Base-by-base conservation (phyloP, 2,113 vertebrate genomes). In the Chauna torquata region DNA sequence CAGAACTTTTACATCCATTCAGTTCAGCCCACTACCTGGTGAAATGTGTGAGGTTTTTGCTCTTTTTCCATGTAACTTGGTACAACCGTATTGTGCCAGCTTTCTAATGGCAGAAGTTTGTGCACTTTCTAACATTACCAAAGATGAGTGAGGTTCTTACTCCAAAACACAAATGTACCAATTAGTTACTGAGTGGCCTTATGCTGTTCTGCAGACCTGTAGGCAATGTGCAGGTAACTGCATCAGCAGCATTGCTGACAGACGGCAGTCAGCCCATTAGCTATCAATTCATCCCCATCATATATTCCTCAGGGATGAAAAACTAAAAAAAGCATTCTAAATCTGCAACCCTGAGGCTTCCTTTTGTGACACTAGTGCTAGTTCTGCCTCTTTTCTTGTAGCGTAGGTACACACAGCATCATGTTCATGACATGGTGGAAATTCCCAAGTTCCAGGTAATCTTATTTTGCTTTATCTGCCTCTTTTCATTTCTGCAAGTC, bases 361-460 rank as follows among this genome's bases (percentile, higher is more conserved):
- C 57, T 66, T 40, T 87, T 82, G 47, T 59, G 69, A 69, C 87
- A 87, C 40, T 22, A 28, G 8, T 80, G 32, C 54, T 90, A 61
- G 74, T 55, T 88, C 75, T 92, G 25, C 49, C 24, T 87, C 32
- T 89, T 87, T 85, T 91, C 58, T 93, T 44, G 34, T 76, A 17
- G 27, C 90, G 65, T 62, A 92, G 54, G 58, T 90, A 80, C 45
- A 42, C 34, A 62, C 2, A 45, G 79, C 22, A 92, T 66, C 45
- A 8, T 94, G 94, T 86, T 95, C 75, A 66, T 23, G 45, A 83
- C 50, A 76, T 44, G 45, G 71, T 74, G 8, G 87, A 86, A 94
- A 96, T 92, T 90, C 85, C 90, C 92, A 92, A 54, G 75, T 85
- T 96, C 45, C 71, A 49, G 87, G 84, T 95, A 96, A 96, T 90